phyloP scores from a whole-genome alignment of 1,140 invertebrate species.

The Leptinotarsa texana region DNA sequence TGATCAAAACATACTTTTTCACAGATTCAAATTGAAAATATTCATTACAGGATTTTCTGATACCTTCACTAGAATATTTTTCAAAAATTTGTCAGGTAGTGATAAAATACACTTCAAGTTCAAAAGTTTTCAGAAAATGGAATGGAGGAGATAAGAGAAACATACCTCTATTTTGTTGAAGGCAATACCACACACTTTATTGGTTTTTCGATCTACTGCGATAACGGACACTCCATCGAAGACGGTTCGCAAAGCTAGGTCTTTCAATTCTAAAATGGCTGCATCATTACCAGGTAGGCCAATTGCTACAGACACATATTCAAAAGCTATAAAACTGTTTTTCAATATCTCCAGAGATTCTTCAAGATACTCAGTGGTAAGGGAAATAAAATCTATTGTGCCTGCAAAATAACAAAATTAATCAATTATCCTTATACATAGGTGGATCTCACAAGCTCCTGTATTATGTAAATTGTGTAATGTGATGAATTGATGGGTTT shows the following conservation, averaged over 20 bases:
- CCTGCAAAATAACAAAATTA: constrained; percentile 24
- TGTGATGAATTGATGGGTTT: too few species aligned
- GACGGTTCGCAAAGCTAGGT: constrained; percentile 62
- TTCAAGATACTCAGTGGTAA: constrained; percentile 37
- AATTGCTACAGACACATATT: constrained; percentile 60
- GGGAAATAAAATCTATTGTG: constrained; percentile 33
- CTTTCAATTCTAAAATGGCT: constrained; percentile 62
- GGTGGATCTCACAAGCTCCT: too few species aligned
- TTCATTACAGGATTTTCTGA: too few species aligned
- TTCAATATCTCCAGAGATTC: constrained; percentile 56
- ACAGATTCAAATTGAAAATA: too few species aligned
- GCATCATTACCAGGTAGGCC: constrained; percentile 61
- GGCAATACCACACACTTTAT: constrained; percentile 61
- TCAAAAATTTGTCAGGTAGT: too few species aligned
- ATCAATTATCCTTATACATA: too few species aligned
- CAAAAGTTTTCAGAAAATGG: too few species aligned
- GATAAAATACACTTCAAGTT: too few species aligned
- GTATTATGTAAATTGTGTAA: too few species aligned
- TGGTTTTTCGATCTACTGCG: constrained; percentile 59
- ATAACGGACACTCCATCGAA: constrained; percentile 68
- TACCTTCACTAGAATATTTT: too few species aligned
- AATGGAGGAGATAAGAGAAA: too few species aligned
- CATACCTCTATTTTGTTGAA: constrained; percentile 69
- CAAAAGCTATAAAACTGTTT: constrained; percentile 62
- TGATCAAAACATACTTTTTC: too few species aligned